Conservation (phyloP, 2,113 vertebrate species). For the Cochlearius cochlearius region DNA sequence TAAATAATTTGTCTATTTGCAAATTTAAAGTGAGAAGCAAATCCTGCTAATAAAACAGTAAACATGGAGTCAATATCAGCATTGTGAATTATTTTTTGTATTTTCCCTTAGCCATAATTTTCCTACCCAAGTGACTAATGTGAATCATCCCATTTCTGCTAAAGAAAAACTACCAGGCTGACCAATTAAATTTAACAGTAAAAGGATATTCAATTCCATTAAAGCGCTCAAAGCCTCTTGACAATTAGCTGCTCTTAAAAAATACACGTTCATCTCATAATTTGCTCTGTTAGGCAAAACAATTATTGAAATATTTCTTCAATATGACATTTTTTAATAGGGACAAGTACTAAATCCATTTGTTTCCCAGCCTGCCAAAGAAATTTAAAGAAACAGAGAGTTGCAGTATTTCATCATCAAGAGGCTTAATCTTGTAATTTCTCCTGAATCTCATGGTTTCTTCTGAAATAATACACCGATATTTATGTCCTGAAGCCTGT, state of each 20-base stretch:
- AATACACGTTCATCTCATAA: not conserved
- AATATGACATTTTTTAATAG: not conserved
- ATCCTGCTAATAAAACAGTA: slow-evolving; percentile 44
- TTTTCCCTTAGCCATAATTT: not conserved
- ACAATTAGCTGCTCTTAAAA: not conserved
- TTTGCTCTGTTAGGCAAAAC: not conserved
- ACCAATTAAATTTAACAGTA: not conserved
- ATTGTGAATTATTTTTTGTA: not conserved
- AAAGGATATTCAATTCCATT: not conserved
- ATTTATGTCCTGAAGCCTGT: not conserved
- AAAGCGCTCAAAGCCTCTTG: not conserved
- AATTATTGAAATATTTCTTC: not conserved
- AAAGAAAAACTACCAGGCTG: not conserved
- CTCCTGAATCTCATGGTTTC: not conserved
- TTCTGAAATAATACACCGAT: not conserved
- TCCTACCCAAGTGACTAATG: not conserved
- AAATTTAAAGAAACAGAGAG: not conserved
- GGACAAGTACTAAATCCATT: not conserved
- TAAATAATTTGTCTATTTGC: not conserved
- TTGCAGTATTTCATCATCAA: not conserved
- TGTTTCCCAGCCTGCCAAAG: not conserved
- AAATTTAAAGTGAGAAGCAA: slow-evolving; percentile 2
- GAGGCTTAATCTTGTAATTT: not conserved
- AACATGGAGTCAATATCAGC: not conserved
- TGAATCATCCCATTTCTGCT: not conserved